Percentiles rank a stretch among this genome's conserved stretches.
Evolutionary conservation across 1,140 invertebrate genomes (phyloP).

Genomic region (Ceratina calcarata): DNA sequence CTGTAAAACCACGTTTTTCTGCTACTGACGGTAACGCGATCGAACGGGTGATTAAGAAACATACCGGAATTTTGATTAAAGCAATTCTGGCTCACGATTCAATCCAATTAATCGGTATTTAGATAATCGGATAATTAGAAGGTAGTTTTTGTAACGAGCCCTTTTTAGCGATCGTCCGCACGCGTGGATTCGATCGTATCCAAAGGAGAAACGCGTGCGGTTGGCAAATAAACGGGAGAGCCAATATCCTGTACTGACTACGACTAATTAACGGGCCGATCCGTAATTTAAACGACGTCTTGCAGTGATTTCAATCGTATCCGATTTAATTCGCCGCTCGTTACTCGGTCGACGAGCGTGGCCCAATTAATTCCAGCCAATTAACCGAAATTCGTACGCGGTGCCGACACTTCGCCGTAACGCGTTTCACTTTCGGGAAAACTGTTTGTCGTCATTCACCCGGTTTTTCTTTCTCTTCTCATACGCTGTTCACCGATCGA

Average conservation of each 20-base stretch:
- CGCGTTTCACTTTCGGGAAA: background rate
- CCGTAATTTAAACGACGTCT: constrained; percentile 6
- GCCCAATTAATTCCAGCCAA: constrained; percentile 24
- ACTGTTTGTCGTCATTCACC: no score
- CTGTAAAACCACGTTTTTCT: no score
- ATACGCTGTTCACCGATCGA: no score
- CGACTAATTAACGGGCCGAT: constrained; percentile 19
- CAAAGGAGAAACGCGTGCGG: no score
- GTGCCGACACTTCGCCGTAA: background rate
- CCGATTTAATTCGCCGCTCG: constrained; percentile 32
- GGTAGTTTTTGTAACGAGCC: no score
- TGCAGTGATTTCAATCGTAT: constrained; percentile 26
- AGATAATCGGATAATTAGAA: no score
- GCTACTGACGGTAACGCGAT: no score
- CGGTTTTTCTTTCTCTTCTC: background rate
- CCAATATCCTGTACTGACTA: background rate
- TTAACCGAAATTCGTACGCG: constrained; percentile 32
- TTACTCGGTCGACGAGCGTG: background rate
- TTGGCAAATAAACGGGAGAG: background rate
- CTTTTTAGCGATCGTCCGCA: no score
- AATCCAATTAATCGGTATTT: no score
- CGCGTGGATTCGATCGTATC: background rate
- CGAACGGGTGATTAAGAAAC: no score
- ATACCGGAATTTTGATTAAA: no score
- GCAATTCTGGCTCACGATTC: no score